phyloP scores from a whole-genome alignment of 2,113 vertebrate genomes.

The Erpornis zantholeuca region DNA sequence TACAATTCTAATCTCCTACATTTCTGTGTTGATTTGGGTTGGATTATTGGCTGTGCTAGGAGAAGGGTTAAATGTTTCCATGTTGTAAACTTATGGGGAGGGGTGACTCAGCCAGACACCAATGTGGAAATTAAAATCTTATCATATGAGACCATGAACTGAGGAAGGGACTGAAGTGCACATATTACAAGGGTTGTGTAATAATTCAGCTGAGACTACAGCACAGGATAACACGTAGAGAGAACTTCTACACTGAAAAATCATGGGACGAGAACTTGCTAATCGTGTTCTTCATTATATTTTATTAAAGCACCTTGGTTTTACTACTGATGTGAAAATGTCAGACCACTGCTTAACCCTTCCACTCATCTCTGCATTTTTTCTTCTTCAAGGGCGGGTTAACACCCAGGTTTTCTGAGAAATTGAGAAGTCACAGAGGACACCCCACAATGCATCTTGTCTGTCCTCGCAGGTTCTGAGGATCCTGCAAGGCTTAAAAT shows the following conservation, averaged over 20 bases:
- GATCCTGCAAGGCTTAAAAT: background rate
- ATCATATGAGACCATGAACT: background rate
- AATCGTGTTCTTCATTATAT: conserved; percentile 3
- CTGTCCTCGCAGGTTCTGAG: background rate
- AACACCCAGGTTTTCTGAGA: no score
- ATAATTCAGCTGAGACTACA: background rate
- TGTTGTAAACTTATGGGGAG: rapidly evolving
- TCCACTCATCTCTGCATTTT: no score
- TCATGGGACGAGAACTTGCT: background rate
- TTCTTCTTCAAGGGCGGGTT: no score
- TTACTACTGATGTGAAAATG: no score
- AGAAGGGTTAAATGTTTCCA: background rate
- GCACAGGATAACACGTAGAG: background rate
- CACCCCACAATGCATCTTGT: background rate
- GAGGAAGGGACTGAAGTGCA: background rate
- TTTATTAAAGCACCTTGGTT: conserved; percentile 20
- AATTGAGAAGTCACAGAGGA: no score
- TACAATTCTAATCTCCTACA: background rate
- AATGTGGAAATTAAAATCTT: background rate
- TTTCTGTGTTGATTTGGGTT: background rate
- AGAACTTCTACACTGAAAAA: background rate
- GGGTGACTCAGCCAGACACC: background rate
- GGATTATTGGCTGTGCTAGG: background rate
- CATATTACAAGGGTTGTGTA: background rate
- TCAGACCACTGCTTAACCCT: no score